phyloP scores from a whole-genome alignment of 2,113 vertebrate genomes.

The Pitta sordida region DNA sequence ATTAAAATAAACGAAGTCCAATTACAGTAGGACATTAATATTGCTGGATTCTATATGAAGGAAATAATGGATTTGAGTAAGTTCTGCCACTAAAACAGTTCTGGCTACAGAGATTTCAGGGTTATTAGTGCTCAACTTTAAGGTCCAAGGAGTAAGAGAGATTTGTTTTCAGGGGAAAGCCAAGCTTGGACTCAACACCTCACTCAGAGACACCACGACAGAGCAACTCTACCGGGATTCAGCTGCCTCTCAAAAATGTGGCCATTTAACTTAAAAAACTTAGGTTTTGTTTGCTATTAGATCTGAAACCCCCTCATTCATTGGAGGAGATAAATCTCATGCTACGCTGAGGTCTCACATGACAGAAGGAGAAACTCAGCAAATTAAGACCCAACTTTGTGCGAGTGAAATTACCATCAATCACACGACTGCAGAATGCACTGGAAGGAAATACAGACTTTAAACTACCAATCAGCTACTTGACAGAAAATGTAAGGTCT shows the following conservation, averaged over 20 bases:
- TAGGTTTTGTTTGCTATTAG: neutral
- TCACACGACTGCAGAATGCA: fast-evolving
- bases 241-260: neutral
- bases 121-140: neutral
- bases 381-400: neutral
- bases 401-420: fast-evolving
- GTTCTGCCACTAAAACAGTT: neutral
- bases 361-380: neutral
- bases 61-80: neutral
- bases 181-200: neutral
- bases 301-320: neutral
- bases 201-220: fast-evolving
- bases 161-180: neutral
- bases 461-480: neutral
- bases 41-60: neutral
- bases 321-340: neutral
- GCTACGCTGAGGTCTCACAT: fast-evolving
- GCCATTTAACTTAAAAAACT: neutral
- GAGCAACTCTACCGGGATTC: neutral
- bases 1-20: neutral
- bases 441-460: neutral
- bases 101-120: neutral
- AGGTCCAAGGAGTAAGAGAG: neutral
- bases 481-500: fast-evolving
- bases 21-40: neutral